These are phyloP conservation scores for Steinernema feltiae DNA, from an alignment of 1,140 invertebrate species.

Conservation along the genomic window DNA sequence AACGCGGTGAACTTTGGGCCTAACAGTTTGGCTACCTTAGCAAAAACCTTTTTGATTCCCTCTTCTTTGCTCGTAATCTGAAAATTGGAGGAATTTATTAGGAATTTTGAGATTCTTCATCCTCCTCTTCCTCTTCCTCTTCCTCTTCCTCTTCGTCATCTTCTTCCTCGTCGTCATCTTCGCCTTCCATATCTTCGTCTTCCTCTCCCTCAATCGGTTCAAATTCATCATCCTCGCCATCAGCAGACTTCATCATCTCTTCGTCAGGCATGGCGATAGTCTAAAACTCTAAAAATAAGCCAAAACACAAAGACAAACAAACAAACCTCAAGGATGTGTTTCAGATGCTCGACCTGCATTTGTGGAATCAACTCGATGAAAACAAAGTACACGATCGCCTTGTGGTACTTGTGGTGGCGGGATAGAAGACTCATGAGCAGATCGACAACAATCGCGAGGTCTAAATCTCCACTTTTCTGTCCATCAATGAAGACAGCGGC, in stretches of 20 bases:
- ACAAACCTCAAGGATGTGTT: neutral
- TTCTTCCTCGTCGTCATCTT: neutral
- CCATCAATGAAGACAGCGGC: neutral
- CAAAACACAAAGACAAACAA: neutral
- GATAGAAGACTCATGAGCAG: neutral
- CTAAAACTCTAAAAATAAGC: neutral
- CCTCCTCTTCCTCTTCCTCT: neutral
- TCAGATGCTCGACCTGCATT: neutral
- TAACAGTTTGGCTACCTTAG: neutral
- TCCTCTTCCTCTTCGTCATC: neutral
- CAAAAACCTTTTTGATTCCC: neutral
- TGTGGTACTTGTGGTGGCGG: constrained; percentile 6
- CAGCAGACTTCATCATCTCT: neutral
- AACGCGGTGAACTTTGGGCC: neutral
- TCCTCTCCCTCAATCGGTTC: too few species aligned
- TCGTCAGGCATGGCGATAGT: neutral
- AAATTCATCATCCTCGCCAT: neutral
- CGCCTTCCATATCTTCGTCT: neutral
- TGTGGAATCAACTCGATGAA: neutral
- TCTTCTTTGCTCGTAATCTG: neutral
- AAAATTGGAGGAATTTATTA: neutral
- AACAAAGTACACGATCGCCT: neutral
- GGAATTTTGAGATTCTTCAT: neutral
- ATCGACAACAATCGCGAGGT: neutral
- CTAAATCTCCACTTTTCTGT: neutral